These are phyloP conservation scores for Mizuhopecten yessoensis DNA, from an alignment of 1,140 invertebrate species.

Conservation along the genomic window DNA sequence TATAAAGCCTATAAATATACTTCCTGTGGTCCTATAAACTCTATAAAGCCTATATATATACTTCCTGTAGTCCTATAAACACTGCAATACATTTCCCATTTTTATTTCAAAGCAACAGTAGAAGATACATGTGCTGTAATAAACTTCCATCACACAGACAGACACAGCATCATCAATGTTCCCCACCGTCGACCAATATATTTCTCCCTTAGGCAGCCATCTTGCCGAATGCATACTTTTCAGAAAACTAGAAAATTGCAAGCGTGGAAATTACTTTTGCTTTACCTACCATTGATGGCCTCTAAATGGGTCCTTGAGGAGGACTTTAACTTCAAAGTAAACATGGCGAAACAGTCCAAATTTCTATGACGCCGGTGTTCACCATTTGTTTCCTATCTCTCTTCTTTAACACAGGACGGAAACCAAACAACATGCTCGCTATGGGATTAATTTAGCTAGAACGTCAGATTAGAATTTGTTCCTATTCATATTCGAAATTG, in stretches of 20 bases:
- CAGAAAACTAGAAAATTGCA: not conserved
- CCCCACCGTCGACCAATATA: not conserved
- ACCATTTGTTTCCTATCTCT: not conserved
- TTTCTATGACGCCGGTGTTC: not conserved
- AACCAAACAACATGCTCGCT: conserved; percentile 22
- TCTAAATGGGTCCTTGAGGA: not conserved
- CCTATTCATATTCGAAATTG: not conserved
- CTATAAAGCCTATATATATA: too few relatives aligned
- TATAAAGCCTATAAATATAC: too few relatives aligned
- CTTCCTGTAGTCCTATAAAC: too few relatives aligned
- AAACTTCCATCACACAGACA: not conserved
- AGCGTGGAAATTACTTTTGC: not conserved
- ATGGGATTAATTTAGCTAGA: conserved; percentile 12
- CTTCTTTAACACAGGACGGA: conserved; percentile 1
- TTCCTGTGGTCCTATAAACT: too few relatives aligned
- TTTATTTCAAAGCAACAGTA: not conserved
- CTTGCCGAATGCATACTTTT: conserved; percentile 33
- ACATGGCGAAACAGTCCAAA: conserved; percentile 11
- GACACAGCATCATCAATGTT: not conserved
- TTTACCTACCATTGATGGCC: conserved; percentile 20
- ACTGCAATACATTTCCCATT: not conserved
- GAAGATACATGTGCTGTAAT: not conserved
- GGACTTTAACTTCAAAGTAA: conserved; percentile 17
- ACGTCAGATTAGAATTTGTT: not conserved
- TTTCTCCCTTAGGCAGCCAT: conserved; percentile 34